A percentile compares a stretch with the other conserved stretches of the same genome.
phyloP scores from a whole-genome alignment of 2,888 invertebrate genomes.

The Aphidius colemani region DNA sequence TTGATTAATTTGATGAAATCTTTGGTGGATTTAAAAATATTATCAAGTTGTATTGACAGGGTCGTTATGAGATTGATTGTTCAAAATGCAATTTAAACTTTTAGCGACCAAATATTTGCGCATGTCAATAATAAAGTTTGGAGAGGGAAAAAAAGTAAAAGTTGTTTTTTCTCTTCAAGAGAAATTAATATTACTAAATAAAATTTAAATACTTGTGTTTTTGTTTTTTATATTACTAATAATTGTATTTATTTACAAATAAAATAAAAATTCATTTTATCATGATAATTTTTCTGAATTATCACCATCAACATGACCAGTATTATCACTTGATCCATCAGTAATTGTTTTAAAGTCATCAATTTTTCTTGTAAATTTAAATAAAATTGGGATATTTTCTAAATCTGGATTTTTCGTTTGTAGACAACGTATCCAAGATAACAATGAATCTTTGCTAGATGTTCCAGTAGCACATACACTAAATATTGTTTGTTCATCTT shows the following conservation, averaged over 20 bases:
- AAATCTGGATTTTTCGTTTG: constrained; percentile 78
- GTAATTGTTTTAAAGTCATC: constrained; percentile 20
- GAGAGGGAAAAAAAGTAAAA: constrained; percentile 27
- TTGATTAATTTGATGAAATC: too few species aligned
- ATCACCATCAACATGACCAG: constrained; percentile 4
- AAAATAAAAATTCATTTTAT: constrained; percentile 5
- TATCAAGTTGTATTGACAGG: too few species aligned
- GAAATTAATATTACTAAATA: neutral
- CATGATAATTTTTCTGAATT: constrained; percentile 8
- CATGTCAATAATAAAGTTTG: constrained; percentile 10
- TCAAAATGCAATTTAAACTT: neutral
- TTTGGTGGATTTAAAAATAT: too few species aligned
- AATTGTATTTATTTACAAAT: constrained; percentile 16
- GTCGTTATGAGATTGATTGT: constrained; percentile 11
- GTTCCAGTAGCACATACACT: constrained; percentile 90
- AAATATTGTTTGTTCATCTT: constrained; percentile 88
- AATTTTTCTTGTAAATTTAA: constrained; percentile 66
- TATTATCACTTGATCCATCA: constrained; percentile 3
- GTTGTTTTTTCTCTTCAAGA: constrained; percentile 15
- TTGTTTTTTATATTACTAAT: too few species aligned
- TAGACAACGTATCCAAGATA: constrained; percentile 88
- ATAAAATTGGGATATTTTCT: constrained; percentile 79
- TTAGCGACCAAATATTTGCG: neutral
- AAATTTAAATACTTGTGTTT: neutral
- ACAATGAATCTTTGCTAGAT: constrained; percentile 84